Evolutionary conservation across 2,113 vertebrate genomes (phyloP).

Genomic region (Anser cygnoides): DNA sequence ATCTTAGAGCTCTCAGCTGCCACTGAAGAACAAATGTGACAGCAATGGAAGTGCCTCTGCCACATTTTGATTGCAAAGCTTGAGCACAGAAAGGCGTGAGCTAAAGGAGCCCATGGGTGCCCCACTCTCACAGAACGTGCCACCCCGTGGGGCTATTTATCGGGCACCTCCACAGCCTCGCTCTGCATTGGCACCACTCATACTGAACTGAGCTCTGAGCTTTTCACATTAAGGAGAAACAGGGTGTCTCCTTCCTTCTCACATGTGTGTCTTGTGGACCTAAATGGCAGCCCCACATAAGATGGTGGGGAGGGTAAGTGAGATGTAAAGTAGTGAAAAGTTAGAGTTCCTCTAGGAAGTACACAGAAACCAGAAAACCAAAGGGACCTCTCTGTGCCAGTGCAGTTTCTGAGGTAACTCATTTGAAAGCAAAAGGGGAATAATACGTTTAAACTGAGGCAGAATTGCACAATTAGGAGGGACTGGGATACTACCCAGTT

Average conservation of each 20-base stretch:
- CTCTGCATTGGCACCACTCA: neutral
- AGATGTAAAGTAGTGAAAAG: neutral
- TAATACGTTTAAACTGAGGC: constrained; percentile 30
- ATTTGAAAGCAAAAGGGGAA: constrained; percentile 43
- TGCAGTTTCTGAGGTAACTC: neutral
- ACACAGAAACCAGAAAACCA: constrained; percentile 4
- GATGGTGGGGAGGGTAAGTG: neutral
- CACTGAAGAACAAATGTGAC: neutral
- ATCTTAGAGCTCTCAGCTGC: neutral
- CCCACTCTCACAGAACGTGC: rapidly evolving
- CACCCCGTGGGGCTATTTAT: rapidly evolving
- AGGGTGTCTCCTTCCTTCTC: neutral
- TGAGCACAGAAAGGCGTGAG: neutral
- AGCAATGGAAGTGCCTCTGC: neutral
- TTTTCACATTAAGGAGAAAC: neutral
- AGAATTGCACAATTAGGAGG: constrained; percentile 53
- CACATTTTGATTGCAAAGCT: neutral
- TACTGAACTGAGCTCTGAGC: neutral
- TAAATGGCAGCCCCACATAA: neutral
- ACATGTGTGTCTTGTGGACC: neutral
- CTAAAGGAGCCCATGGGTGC: neutral
- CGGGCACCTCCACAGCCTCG: neutral
- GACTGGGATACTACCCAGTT: constrained; percentile 23
- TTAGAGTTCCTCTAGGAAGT: neutral
- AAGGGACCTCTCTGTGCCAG: neutral